Percentiles rank a stretch among this genome's conserved stretches.
These are phyloP conservation scores for Gymnopithys bicolor DNA, from an alignment of 2,797 vertebrate species.

Conservation along the genomic window DNA sequence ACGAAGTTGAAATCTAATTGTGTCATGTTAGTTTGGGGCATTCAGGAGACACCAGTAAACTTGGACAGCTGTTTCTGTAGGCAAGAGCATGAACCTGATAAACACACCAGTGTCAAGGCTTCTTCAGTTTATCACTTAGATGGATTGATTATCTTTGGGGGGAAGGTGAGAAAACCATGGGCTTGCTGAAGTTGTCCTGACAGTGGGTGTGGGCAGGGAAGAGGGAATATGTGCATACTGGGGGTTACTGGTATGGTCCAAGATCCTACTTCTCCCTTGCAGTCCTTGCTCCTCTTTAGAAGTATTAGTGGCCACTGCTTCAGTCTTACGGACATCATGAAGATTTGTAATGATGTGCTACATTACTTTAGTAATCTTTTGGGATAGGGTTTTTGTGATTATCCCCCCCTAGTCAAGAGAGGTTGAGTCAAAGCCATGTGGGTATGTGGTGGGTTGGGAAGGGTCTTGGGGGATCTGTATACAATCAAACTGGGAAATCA, in stretches of 20 bases:
- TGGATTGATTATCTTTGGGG: accelerated
- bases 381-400: not conserved
- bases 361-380: not conserved
- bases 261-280: not conserved
- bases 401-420: not conserved
- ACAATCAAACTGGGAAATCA: not conserved
- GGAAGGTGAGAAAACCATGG: not conserved
- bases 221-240: accelerated
- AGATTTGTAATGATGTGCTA: accelerated
- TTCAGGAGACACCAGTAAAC: not conserved
- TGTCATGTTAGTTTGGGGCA: not conserved
- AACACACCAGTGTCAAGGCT: not conserved
- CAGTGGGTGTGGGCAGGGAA: not conserved
- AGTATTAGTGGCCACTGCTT: not conserved
- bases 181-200: not conserved
- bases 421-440: not conserved
- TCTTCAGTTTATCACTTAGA: not conserved
- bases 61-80: not conserved
- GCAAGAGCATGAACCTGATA: accelerated
- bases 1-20: not conserved
- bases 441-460: not conserved
- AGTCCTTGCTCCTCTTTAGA: not conserved
- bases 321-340: accelerated
- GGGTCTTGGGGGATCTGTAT: accelerated
- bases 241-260: not conserved